Percentiles rank a stretch among this genome's conserved stretches.
These are phyloP conservation scores for Cercocebus atys DNA, from an alignment of 2,113 vertebrate species.

Conservation along the genomic window DNA sequence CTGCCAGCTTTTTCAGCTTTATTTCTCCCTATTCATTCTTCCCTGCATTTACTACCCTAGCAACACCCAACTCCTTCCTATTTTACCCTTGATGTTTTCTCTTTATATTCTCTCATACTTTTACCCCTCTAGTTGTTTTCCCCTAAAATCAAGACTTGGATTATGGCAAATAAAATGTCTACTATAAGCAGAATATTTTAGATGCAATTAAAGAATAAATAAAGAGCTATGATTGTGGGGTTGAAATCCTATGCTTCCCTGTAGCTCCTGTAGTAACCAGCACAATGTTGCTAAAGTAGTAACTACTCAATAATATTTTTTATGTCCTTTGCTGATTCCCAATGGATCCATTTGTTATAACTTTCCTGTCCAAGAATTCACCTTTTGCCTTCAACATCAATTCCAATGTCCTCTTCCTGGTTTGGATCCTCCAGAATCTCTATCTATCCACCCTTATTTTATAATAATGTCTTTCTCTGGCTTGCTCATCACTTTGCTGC, in stretches of 20 bases:
- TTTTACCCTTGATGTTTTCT: not conserved
- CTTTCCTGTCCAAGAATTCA: not conserved
- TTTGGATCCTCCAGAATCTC: not conserved
- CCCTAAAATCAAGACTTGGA: not conserved
- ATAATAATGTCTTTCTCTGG: not conserved
- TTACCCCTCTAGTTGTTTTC: not conserved
- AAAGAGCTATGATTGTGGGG: not conserved
- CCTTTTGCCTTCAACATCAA: not conserved
- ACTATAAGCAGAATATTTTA: not conserved
- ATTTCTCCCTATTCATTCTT: not conserved
- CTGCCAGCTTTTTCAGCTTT: not conserved
- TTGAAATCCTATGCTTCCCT: not conserved
- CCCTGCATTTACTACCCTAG: not conserved
- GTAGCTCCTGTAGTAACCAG: not conserved
- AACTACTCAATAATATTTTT: not conserved
- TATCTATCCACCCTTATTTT: not conserved
- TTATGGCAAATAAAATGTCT: constrained; percentile 17
- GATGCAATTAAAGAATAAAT: not conserved
- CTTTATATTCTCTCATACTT: not conserved
- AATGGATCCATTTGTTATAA: not conserved
- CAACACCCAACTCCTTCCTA: not conserved
- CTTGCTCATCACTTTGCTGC: not conserved
- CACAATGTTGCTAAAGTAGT: not conserved
- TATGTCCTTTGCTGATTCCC: not conserved
- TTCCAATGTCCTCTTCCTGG: not conserved